Percentiles rank a stretch among this genome's conserved stretches.
These are phyloP conservation scores for Tipula unca DNA, from an alignment of 2,888 invertebrate species.

Conservation along the genomic window DNA sequence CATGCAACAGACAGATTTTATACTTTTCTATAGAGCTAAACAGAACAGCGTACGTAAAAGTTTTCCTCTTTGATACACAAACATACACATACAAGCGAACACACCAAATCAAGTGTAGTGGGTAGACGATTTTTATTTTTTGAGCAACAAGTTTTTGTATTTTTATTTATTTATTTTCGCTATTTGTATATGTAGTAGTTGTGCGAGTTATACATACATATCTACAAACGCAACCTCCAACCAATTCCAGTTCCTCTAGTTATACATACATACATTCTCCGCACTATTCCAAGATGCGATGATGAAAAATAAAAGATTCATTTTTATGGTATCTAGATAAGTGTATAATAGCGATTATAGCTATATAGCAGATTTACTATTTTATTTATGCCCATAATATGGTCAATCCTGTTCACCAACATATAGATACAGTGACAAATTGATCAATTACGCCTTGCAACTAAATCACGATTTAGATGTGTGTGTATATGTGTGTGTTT, in stretches of 20 bases:
- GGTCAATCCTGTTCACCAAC: neutral
- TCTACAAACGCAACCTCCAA: too few species aligned
- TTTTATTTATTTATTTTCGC: neutral
- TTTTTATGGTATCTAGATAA: neutral
- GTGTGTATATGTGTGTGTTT: neutral
- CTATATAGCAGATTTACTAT: neutral
- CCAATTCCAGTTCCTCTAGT: neutral
- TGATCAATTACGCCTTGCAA: neutral
- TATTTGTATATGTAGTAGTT: neutral
- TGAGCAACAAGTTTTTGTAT: neutral
- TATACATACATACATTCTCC: neutral
- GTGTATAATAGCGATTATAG: neutral
- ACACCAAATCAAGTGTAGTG: neutral
- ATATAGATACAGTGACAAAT: neutral
- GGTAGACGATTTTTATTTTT: neutral
- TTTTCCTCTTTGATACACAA: neutral
- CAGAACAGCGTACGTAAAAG: neutral
- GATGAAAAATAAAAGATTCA: neutral
- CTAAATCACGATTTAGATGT: neutral
- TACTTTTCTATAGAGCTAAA: neutral
- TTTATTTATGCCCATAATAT: neutral
- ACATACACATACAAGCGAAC: neutral
- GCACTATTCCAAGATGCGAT: neutral
- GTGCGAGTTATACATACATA: too few species aligned
- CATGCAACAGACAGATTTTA: neutral